Evolutionary conservation across 1,140 invertebrate species (phyloP), one percentile per base, ranked within the genome.

Genomic region (Eupristina koningsbergeri): DNA sequence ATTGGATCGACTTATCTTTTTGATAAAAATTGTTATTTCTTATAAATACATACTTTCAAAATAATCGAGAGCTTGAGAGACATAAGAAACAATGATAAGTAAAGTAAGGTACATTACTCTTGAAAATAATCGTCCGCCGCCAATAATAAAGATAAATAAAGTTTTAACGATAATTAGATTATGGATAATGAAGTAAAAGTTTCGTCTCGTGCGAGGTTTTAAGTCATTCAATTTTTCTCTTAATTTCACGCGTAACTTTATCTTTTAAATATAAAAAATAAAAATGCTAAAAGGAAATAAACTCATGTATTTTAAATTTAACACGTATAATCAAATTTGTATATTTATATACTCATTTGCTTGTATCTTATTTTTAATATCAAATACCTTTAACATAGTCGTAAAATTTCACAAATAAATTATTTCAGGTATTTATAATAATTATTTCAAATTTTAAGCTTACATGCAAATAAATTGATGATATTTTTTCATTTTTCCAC

Each of bases 21-120:
- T 36, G 45, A 61, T 61, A 76, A 76, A 61, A 76, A 76, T 11
- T 36, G 26, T 76, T 58, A 76, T 76, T 58, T 76, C 31, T 39
- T 53, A 39, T 29, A 0, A 22, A 34, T 39, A 61, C 13, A 45
- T n/a, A 15, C 13, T 29, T 47, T 74, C 17, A 9, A 34, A 50
- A 74, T 1, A 50, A 50, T 34, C 73, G 17, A 50, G 50, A 74
- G n/a, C 29, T 74, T 26, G 19, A 31, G 61, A 76, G 61, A 76
- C 47, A 58, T 76, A 36, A 58, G 19, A 58, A 36, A 34, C 29
- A 50, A 50, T n/a, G 73, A 53, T 50, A 50, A 75, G 45, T 75
- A 34, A 13, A 39, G 29, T 53, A 58, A 76, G 74, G 45, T 76
- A 39, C 45, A 36, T 58, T 76, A 76, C 45, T 58, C 50, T 76